phyloP scores from a whole-genome alignment of 2,113 vertebrate genomes.

The Shinisaurus crocodilurus region DNA sequence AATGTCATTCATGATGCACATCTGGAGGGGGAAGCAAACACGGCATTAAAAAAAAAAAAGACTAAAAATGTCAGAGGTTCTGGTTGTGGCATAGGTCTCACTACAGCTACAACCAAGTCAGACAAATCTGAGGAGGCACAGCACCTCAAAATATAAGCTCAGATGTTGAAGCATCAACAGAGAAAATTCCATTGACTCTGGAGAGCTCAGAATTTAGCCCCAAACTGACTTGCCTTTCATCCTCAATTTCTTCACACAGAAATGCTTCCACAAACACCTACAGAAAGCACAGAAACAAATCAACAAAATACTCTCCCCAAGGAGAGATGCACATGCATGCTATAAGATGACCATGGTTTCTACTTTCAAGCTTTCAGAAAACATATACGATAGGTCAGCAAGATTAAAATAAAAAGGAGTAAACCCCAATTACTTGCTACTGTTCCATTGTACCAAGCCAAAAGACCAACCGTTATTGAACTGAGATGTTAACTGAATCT shows the following conservation, averaged over 20 bases:
- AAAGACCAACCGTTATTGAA: not conserved
- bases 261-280: accelerated
- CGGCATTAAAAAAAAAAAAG: not conserved
- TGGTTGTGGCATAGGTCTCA: not conserved
- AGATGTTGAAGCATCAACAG: not conserved
- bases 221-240: not conserved
- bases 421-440: not conserved
- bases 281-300: not conserved
- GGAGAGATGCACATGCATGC: not conserved
- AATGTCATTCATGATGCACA: not conserved
- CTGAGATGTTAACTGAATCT: not conserved
- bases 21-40: not conserved
- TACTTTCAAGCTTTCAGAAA: not conserved
- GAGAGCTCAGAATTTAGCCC: not conserved
- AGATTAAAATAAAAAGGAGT: not conserved
- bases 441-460: not conserved
- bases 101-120: not conserved
- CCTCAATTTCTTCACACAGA: conserved; percentile 8
- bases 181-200: too few relatives aligned
- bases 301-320: not conserved
- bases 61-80: not conserved
- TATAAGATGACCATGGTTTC: not conserved
- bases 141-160: not conserved
- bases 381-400: not conserved
- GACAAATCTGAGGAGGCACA: not conserved